Conservation (phyloP, 64 coral and sea anemone genomes). For the Porites australiensis region DNA sequence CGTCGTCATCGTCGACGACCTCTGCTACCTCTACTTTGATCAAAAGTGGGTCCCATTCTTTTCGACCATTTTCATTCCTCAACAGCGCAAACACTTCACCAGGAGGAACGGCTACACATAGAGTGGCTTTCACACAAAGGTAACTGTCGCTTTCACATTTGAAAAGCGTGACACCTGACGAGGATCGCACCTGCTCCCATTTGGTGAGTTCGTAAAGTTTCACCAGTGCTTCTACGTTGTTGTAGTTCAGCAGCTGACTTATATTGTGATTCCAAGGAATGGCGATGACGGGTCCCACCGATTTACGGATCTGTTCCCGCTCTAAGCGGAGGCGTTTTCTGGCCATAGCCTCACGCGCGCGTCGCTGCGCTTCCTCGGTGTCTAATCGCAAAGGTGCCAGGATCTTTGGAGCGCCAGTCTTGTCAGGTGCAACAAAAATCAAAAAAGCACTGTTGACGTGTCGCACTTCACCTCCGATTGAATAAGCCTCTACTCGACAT, state of each 20-base stretch:
- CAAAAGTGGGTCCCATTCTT: constrained; percentile 75
- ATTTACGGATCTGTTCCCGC: constrained; percentile 68
- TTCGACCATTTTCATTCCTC: constrained; percentile 48
- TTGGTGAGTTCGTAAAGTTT: constrained; percentile 64
- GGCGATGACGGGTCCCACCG: constrained; percentile 76
- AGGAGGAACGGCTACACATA: constrained; percentile 36
- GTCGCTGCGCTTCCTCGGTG: constrained; percentile 55
- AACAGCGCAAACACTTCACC: constrained; percentile 48
- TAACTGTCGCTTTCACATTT: constrained; percentile 62
- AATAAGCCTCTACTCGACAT: constrained; percentile 79
- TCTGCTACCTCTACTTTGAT: constrained; percentile 54
- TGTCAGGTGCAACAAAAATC: constrained; percentile 68
- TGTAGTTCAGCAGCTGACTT: constrained; percentile 65
- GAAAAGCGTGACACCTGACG: constrained; percentile 45
- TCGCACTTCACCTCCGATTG: constrained; percentile 59
- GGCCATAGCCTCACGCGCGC: constrained; percentile 53
- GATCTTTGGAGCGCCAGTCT: constrained; percentile 32
- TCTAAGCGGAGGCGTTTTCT: constrained; percentile 61
- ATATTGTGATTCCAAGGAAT: constrained; percentile 64
- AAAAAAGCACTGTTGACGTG: constrained; percentile 89
- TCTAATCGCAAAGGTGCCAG: constrained; percentile 9
- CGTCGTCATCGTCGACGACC: constrained; percentile 66
- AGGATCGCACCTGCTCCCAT: constrained; percentile 56
- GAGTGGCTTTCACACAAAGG: constrained; percentile 59
- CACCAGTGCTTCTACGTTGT: constrained; percentile 72